Percentiles rank a stretch among this genome's conserved stretches.
These are phyloP conservation scores for Bergia sp. DNA, from an alignment of 92 coral and sea anemone species.

Conservation along the genomic window DNA sequence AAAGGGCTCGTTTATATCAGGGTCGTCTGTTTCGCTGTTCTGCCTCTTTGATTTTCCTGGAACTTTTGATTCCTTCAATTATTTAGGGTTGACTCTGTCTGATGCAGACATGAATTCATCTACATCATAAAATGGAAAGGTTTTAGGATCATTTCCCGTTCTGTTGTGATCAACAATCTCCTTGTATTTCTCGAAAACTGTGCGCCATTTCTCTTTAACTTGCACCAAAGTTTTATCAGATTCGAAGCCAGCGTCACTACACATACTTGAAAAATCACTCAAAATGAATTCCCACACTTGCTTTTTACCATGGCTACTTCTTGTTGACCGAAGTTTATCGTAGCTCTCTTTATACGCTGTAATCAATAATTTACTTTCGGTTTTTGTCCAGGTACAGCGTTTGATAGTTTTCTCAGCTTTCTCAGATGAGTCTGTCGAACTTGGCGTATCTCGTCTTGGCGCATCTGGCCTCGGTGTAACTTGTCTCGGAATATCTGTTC, in stretches of 20 bases:
- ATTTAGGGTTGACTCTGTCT: slow-evolving; percentile 56
- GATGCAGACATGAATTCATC: slow-evolving; percentile 53
- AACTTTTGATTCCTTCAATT: slow-evolving; percentile 46
- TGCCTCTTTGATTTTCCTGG: slow-evolving; percentile 15
- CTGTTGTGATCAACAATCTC: slow-evolving; percentile 52
- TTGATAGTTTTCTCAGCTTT: slow-evolving; percentile 42
- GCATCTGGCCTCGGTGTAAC: background rate
- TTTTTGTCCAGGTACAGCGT: slow-evolving; percentile 55
- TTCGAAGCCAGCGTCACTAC: slow-evolving; percentile 52
- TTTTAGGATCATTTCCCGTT: slow-evolving; percentile 59
- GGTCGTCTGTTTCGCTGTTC: slow-evolving; percentile 19
- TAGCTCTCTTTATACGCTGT: slow-evolving; percentile 50
- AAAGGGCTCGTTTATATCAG: background rate
- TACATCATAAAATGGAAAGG: slow-evolving; percentile 60
- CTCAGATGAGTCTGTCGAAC: slow-evolving; percentile 33
- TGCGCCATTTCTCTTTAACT: slow-evolving; percentile 60
- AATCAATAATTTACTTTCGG: slow-evolving; percentile 56
- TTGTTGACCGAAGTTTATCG: slow-evolving; percentile 46
- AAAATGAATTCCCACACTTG: slow-evolving; percentile 36
- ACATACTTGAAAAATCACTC: slow-evolving; percentile 35
- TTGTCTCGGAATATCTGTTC: background rate
- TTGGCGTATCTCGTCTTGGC: background rate
- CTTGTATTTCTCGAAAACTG: slow-evolving; percentile 62
- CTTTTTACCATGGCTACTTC: slow-evolving; percentile 56
- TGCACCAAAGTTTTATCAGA: slow-evolving; percentile 29